phyloP scores from a whole-genome alignment of 2,797 vertebrate species.

The Ibycter americanus region DNA sequence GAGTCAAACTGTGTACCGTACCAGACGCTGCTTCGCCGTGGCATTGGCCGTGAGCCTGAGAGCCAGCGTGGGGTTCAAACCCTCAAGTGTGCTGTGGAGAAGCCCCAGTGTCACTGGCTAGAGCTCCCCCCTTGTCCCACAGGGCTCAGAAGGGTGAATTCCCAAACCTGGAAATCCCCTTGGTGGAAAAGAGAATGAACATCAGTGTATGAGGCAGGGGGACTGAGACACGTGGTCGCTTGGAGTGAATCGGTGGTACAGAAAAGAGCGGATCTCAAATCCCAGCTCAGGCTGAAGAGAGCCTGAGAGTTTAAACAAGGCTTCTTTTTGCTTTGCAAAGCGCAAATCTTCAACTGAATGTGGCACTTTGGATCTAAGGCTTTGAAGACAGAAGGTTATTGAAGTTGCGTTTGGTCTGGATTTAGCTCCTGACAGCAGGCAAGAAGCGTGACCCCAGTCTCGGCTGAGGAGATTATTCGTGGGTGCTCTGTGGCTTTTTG shows the following conservation, averaged over 20 bases:
- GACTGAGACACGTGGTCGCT: rapidly evolving
- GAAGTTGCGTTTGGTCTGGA: neutral
- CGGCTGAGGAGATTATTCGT: neutral
- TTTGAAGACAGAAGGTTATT: neutral
- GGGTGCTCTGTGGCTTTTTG: neutral
- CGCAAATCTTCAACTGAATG: neutral
- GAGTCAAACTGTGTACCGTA: neutral
- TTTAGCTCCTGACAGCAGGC: neutral
- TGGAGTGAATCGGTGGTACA: neutral
- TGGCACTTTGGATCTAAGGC: neutral
- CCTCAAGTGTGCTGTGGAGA: neutral
- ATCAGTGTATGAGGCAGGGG: neutral
- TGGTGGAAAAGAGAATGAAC: neutral
- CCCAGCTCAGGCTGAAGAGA: neutral
- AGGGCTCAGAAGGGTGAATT: neutral
- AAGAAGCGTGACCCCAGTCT: neutral
- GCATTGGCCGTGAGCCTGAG: neutral
- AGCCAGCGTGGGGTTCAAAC: neutral
- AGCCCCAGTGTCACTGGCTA: neutral
- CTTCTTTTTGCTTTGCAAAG: neutral
- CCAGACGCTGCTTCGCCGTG: neutral
- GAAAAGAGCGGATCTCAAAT: neutral
- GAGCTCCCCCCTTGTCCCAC: neutral
- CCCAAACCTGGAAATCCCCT: neutral
- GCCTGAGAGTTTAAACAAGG: neutral